These are phyloP conservation scores for Lysandra bellargus DNA, from an alignment of 2,888 invertebrate species.

Conservation along the genomic window DNA sequence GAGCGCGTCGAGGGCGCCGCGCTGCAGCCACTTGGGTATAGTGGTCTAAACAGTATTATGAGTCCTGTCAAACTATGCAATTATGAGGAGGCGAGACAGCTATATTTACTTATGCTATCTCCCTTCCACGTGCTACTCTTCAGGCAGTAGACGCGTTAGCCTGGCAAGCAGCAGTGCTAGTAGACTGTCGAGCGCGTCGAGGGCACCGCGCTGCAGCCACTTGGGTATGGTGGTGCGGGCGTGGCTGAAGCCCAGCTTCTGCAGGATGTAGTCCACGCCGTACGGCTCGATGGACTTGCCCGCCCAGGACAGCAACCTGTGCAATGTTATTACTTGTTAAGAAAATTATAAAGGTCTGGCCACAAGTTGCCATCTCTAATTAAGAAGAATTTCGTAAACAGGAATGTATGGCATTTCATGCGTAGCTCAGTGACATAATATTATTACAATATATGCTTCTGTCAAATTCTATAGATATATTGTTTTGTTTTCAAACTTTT, in stretches of 20 bases:
- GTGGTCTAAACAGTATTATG: slow-evolving; percentile 81
- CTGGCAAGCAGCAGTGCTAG: slow-evolving; percentile 88
- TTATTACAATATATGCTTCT: too few species aligned
- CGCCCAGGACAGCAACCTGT: slow-evolving; percentile 90
- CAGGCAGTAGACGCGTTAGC: slow-evolving; percentile 83
- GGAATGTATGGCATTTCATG: too few species aligned
- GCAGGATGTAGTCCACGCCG: slow-evolving; percentile 98
- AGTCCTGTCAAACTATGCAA: background rate
- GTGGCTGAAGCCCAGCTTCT: slow-evolving; percentile 98
- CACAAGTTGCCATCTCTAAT: too few species aligned
- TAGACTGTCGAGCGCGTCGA: slow-evolving; percentile 98
- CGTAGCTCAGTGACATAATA: too few species aligned
- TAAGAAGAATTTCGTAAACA: too few species aligned
- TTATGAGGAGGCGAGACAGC: background rate
- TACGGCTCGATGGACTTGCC: slow-evolving; percentile 99
- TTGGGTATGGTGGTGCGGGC: slow-evolving; percentile 99
- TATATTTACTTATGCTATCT: background rate
- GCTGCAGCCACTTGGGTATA: slow-evolving; percentile 99
- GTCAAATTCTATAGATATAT: too few species aligned
- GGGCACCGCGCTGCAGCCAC: slow-evolving; percentile 98
- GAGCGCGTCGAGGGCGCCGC: slow-evolving; percentile 98
- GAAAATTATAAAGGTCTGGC: background rate
- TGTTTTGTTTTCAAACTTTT: too few species aligned
- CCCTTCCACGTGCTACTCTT: slow-evolving; percentile 50
- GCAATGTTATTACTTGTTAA: slow-evolving; percentile 31